Percentiles rank a stretch among this genome's conserved stretches.
Evolutionary conservation across 2,888 invertebrate genomes (phyloP).

Genomic region (Athripsodes cinereus): DNA sequence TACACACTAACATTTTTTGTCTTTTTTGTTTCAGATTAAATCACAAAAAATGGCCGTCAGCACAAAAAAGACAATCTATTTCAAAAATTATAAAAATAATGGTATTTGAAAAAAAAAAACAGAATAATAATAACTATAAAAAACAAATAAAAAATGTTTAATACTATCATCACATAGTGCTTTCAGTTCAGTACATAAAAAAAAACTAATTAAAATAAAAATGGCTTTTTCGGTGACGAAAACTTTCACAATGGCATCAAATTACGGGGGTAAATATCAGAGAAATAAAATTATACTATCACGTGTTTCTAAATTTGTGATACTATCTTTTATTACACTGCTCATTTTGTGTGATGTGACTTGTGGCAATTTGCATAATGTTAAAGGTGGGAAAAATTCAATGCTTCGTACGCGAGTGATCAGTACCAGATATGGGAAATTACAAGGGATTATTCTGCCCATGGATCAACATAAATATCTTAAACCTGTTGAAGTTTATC

Average conservation of each 20-base stretch:
- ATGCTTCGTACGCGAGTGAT: slow-evolving; percentile 74
- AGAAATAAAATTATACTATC: too few species aligned
- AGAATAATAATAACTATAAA: too few species aligned
- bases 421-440: slow-evolving; percentile 75
- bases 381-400: slow-evolving; percentile 49
- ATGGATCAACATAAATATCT: slow-evolving; percentile 72
- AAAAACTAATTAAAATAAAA: slow-evolving; percentile 1
- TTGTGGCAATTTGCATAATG: slow-evolving; percentile 40
- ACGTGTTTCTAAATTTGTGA: neutral
- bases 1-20: neutral
- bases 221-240: slow-evolving; percentile 4
- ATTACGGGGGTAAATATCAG: neutral
- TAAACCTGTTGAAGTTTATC: slow-evolving; percentile 72
- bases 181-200: too few species aligned
- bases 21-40: neutral
- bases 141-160: too few species aligned
- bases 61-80: too few species aligned
- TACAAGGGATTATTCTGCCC: slow-evolving; percentile 74
- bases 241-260: neutral
- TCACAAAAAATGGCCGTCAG: neutral
- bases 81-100: too few species aligned
- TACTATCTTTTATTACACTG: slow-evolving; percentile 4
- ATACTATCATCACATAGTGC: too few species aligned
- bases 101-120: too few species aligned
- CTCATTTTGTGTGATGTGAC: slow-evolving; percentile 29